Evolutionary conservation across 2,888 invertebrate genomes (phyloP).

Genomic region (Caradrina clavipalpis): DNA sequence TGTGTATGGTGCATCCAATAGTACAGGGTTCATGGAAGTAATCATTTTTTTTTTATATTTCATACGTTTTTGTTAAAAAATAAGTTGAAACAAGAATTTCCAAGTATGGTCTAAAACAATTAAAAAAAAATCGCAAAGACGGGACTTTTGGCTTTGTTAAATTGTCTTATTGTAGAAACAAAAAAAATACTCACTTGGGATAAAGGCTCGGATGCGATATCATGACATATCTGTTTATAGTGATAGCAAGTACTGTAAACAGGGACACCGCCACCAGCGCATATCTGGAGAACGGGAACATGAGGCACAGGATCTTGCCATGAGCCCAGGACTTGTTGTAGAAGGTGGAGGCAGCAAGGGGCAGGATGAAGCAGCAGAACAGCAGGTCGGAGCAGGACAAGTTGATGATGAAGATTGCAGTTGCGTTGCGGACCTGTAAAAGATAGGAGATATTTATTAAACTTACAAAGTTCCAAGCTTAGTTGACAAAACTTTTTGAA

Average conservation of each 20-base stretch:
- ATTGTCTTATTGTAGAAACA: too few relatives aligned
- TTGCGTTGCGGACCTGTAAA: constrained; percentile 94
- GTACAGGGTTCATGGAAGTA: too few relatives aligned
- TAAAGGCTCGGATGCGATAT: constrained; percentile 95
- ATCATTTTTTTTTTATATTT: too few relatives aligned
- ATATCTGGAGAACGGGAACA: constrained; percentile 95
- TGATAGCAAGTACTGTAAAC: constrained; percentile 95
- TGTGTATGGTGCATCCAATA: too few relatives aligned
- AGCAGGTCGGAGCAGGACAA: constrained; percentile 94
- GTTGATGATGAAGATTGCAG: constrained; percentile 96
- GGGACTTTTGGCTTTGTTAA: too few relatives aligned
- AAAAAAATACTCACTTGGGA: constrained; percentile 92
- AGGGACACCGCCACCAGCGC: constrained; percentile 94
- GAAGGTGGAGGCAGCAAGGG: constrained; percentile 94
- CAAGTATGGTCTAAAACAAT: too few relatives aligned
- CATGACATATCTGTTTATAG: constrained; percentile 96
- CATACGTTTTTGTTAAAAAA: too few relatives aligned
- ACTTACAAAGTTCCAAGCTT: not conserved
- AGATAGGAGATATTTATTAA: not conserved
- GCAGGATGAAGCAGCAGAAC: constrained; percentile 95
- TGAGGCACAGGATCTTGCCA: constrained; percentile 92
- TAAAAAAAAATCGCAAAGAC: too few relatives aligned
- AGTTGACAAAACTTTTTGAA: too few relatives aligned
- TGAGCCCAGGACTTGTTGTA: constrained; percentile 93
- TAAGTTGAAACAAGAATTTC: too few relatives aligned